phyloP scores from a whole-genome alignment of 2,113 vertebrate genomes.

The Oreotragus oreotragus region DNA sequence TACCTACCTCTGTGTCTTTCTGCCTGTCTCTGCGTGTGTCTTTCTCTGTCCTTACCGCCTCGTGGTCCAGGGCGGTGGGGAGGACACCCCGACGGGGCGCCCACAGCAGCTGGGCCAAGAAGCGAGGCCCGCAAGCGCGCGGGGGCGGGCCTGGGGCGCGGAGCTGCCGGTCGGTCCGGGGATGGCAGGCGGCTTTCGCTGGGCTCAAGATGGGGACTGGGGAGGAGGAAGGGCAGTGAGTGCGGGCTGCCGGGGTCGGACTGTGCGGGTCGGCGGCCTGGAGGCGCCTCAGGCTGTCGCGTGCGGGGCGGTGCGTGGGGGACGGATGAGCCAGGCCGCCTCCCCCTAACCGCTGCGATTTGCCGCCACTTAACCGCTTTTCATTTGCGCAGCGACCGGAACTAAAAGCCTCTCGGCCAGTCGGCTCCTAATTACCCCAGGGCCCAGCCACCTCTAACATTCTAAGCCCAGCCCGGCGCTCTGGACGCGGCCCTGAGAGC shows the following conservation, averaged over 20 bases:
- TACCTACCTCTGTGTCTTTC: background rate
- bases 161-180: background rate
- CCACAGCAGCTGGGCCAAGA: background rate
- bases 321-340: background rate
- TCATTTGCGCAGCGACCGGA: constrained; percentile 96
- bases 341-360: constrained; percentile 85
- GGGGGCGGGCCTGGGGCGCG: rapidly evolving
- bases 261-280: rapidly evolving
- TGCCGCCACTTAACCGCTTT: constrained; percentile 98
- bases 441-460: background rate
- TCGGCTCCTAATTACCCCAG: constrained; percentile 86
- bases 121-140: background rate
- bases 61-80: background rate
- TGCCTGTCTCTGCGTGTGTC: background rate
- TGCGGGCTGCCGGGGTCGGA: background rate
- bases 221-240: background rate
- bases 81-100: background rate
- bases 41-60: background rate
- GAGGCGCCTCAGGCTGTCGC: background rate
- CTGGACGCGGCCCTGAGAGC: rapidly evolving
- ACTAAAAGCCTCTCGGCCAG: constrained; percentile 92
- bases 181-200: background rate
- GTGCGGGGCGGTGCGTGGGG: background rate
- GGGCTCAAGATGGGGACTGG: background rate
- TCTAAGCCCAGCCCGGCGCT: background rate